phyloP scores from a whole-genome alignment of 2,888 invertebrate species.

The Nemotelus nigrinus region DNA sequence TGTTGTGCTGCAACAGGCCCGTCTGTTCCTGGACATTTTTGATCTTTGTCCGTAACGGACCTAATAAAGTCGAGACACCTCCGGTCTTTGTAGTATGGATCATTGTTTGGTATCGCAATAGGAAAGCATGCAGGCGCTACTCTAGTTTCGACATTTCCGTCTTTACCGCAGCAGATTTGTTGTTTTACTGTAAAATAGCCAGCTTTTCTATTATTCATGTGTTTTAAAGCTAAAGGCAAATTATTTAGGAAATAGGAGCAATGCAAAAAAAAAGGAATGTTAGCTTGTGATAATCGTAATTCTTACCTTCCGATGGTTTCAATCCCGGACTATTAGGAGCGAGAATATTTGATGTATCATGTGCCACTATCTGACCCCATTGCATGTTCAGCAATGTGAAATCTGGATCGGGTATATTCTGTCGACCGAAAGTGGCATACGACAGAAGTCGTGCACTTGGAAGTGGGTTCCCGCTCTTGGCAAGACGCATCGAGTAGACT shows the following conservation, averaged over 20 bases:
- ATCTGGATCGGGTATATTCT: conserved; percentile 74
- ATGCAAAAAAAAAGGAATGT: no score
- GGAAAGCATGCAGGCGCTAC: conserved; percentile 65
- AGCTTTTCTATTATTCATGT: no score
- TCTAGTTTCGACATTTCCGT: conserved; percentile 57
- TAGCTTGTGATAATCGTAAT: no score
- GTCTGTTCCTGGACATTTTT: conserved; percentile 68
- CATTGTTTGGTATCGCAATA: conserved; percentile 68
- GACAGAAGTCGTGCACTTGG: conserved; percentile 81
- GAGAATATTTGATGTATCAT: conserved; percentile 65
- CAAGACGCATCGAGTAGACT: conserved; percentile 69
- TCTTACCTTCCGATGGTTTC: background rate
- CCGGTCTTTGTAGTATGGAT: conserved; percentile 66
- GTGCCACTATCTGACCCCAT: conserved; percentile 72
- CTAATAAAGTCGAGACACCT: conserved; percentile 74
- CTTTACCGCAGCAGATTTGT: conserved; percentile 75
- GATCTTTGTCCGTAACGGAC: conserved; percentile 71
- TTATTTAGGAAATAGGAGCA: no score
- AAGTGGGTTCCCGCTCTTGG: conserved; percentile 72
- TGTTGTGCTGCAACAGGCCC: conserved; percentile 71
- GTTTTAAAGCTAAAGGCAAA: no score
- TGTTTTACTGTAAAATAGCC: conserved; percentile 66
- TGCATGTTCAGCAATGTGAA: conserved; percentile 78
- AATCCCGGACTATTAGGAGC: background rate
- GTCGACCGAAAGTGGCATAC: conserved; percentile 75